Conservation (phyloP, 2,113 vertebrate species). For the Prionailurus viverrinus region DNA sequence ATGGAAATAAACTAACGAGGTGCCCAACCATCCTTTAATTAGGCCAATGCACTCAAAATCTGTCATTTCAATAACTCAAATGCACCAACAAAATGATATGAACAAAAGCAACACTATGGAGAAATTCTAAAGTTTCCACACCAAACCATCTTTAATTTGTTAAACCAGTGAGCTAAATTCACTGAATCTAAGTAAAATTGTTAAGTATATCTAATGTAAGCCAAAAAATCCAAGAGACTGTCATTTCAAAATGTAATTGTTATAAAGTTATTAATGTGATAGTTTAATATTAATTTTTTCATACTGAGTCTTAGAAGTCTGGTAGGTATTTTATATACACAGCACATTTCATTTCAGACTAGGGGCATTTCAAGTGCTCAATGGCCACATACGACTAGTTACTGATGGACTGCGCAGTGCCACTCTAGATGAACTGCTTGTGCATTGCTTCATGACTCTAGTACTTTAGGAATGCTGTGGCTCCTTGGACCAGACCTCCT, state of each 20-base stretch:
- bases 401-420: background rate
- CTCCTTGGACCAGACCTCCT: background rate
- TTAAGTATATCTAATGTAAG: background rate
- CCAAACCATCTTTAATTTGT: background rate
- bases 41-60: background rate
- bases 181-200: background rate
- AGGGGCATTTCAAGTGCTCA: background rate
- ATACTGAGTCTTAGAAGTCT: background rate
- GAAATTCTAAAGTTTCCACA: background rate
- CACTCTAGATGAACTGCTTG: background rate
- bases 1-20: background rate
- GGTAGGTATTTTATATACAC: background rate
- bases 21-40: background rate
- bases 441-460: background rate
- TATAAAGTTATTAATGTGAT: background rate
- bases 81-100: background rate
- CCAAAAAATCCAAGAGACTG: background rate
- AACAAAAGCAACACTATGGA: background rate
- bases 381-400: background rate
- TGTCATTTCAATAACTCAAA: background rate
- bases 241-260: conserved; percentile 1
- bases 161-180: background rate
- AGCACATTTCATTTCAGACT: background rate
- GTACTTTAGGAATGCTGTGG: background rate
- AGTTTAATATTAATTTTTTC: background rate